Evolutionary conservation across 2,797 vertebrate species (phyloP).

Genomic region (Tamandua tetradactyla): DNA sequence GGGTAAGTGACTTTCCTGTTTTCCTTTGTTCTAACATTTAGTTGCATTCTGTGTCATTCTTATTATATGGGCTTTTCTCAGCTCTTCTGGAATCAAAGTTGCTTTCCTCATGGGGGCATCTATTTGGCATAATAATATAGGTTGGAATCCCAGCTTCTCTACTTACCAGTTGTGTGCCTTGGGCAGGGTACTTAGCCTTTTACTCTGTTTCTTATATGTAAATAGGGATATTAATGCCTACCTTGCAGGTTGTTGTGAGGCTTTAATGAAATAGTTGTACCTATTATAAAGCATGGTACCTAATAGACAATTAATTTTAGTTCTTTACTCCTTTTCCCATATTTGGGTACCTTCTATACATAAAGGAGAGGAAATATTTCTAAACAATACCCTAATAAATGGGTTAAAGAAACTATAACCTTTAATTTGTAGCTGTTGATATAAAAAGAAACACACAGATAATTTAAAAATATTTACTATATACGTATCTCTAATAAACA

Average conservation of each 20-base stretch:
- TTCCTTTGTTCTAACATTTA: slow-evolving; percentile 49
- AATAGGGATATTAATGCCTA: slow-evolving; percentile 11
- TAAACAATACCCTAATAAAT: slow-evolving; percentile 33
- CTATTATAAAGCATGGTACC: not conserved
- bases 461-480: not conserved
- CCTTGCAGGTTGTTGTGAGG: slow-evolving; percentile 5
- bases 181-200: not conserved
- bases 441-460: not conserved
- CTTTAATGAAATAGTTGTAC: slow-evolving; percentile 45
- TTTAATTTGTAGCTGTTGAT: slow-evolving; percentile 2
- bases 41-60: not conserved
- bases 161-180: not conserved
- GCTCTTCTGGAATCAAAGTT: not conserved
- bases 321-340: not conserved
- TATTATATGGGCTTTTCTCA: not conserved
- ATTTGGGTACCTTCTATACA: not conserved
- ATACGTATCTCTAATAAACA: not conserved
- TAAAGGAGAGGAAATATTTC: not conserved
- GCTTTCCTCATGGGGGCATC: not conserved
- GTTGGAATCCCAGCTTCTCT: not conserved
- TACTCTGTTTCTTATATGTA: not conserved
- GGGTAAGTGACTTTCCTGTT: slow-evolving; percentile 72
- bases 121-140: not conserved
- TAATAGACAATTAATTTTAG: slow-evolving; percentile 11
- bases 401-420: slow-evolving; percentile 18